Evolutionary conservation across 1,140 invertebrate genomes (phyloP), one percentile per base, ranked within the genome.

Genomic region (Olivierus martensii): DNA sequence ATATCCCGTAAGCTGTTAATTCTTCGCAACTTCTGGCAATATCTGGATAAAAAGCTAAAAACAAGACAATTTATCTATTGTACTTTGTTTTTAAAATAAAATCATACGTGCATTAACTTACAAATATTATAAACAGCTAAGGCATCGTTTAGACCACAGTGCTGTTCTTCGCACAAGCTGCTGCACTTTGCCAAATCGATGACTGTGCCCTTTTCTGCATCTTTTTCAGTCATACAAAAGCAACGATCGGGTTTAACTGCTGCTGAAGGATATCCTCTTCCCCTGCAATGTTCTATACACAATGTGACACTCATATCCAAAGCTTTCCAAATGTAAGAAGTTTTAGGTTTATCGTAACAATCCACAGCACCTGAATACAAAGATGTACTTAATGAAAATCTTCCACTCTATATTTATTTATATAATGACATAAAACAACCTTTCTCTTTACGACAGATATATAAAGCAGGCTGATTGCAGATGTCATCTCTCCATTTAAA

Each of bases 201-300:
- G 15, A 38, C 39, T 12, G 52, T 56, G n/a, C 49, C 14, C 3
- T 52, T 52, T 12, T 52, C 47, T 2, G 37, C 14, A 28, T 28
- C 28, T 28, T 28, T 28, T 9, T 28, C 9, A 4, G 49, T 9
- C 12, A 52, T 9, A 41, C 55, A 56, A 37, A 15, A 49, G 15
- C 56, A 58, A 19, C 49, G 49, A 12, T 53, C 28, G 1, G 49
- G 48, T 18, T 48, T 38, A 4, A 37, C 18, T 14, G 49, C 56
- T 0, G 56, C 56, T 12, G 53, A 17, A 1, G 43, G 19, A 14
- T 48, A 54, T 1, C 56, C 56, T 2, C 38, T 47, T 11, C 56
- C 56, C 5, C 56, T 12, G 15, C 56, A 58, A 15, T 58, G 56
- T n/a, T 58, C 56, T n/a, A 58, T 14, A 19, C 56, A 58, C n/a